These are phyloP conservation scores for Brachyalestes nurse DNA, from an alignment of 2,797 vertebrate species.

Conservation along the genomic window DNA sequence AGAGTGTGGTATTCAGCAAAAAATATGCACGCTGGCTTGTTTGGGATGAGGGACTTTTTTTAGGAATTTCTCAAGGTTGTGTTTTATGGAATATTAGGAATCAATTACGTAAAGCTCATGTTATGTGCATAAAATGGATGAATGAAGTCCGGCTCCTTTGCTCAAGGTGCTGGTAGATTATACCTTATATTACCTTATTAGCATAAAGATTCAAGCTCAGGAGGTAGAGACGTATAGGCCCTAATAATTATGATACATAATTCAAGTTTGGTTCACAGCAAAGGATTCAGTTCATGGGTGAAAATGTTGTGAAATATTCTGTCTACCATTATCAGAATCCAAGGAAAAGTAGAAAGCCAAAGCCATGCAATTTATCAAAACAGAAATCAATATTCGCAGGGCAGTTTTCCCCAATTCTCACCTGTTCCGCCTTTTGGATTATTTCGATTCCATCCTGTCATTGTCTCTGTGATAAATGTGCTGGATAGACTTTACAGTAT, in stretches of 20 bases:
- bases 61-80: slow-evolving; percentile 1
- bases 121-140: not conserved
- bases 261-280: not conserved
- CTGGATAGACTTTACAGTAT: slow-evolving; percentile 24
- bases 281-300: not conserved
- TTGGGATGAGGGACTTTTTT: not conserved
- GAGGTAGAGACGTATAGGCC: not conserved
- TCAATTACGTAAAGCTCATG: not conserved
- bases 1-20: slow-evolving; percentile 17
- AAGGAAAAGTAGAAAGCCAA: not conserved
- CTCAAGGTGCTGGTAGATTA: not conserved
- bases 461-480: slow-evolving; percentile 20
- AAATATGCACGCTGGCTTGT: not conserved
- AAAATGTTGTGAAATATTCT: not conserved
- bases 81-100: slow-evolving; percentile 11
- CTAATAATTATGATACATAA: not conserved
- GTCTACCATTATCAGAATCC: not conserved
- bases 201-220: not conserved
- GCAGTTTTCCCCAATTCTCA: not conserved
- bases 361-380: not conserved
- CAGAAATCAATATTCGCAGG: slow-evolving; percentile 18
- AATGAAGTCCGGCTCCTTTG: slow-evolving; percentile 4
- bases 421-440: slow-evolving; percentile 13
- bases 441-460: not conserved
- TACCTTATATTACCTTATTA: not conserved